phyloP scores from a whole-genome alignment of 1,140 invertebrate genomes.

The Lasioglossum albipes region DNA sequence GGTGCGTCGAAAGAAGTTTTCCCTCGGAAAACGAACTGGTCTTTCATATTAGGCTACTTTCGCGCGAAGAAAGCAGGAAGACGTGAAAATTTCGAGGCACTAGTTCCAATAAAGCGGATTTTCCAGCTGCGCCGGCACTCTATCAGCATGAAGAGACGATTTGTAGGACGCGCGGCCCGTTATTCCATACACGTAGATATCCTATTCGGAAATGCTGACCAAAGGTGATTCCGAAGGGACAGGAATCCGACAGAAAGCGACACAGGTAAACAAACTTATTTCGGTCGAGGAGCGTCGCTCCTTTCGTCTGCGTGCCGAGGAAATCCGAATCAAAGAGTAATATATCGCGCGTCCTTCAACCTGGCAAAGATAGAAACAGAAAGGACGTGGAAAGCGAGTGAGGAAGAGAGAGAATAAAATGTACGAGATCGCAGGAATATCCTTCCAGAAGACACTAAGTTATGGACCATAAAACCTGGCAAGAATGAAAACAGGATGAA shows the following conservation, averaged over 20 bases:
- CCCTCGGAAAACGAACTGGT: no score
- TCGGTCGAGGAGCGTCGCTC: background rate
- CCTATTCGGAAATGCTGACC: constrained; percentile 8
- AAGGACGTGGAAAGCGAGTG: no score
- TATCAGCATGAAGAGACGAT: background rate
- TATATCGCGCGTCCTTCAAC: constrained; percentile 1
- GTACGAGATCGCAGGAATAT: constrained; percentile 9
- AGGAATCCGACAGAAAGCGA: constrained; percentile 4
- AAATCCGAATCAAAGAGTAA: background rate
- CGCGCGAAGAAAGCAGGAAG: no score
- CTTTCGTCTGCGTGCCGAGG: background rate
- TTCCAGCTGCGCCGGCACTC: background rate
- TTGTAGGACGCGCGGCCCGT: background rate
- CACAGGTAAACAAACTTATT: constrained; percentile 38
- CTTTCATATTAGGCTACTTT: no score
- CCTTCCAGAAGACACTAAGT: constrained; percentile 57
- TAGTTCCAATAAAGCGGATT: background rate
- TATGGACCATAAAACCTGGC: constrained; percentile 58
- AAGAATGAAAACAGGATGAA: constrained; percentile 60
- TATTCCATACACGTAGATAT: constrained; percentile 7
- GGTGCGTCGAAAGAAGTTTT: no score
- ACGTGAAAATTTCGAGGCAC: no score
- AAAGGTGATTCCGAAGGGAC: constrained; percentile 13
- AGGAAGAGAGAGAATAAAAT: no score
- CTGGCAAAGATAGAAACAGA: background rate